Base-by-base conservation (phyloP, 1,140 invertebrate species). In the Monochamus saltuarius region DNA sequence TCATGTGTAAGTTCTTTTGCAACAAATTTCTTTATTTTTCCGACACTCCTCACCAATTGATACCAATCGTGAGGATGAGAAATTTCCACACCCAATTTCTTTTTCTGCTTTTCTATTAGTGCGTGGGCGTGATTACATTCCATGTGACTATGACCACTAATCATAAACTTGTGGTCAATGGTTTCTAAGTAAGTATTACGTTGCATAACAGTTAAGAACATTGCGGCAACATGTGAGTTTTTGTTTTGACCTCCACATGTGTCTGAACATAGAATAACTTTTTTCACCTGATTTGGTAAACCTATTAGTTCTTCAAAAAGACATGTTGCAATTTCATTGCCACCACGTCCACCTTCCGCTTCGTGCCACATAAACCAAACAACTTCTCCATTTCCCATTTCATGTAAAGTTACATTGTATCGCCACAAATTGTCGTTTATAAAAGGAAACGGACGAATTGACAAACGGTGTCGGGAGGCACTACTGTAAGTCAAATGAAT, bases 121-220 rank as follows among this genome's bases (percentile, higher is more conserved):
- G 7, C 37, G 22, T 58, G 50, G 35, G 54, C 36, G 22, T 36
- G 29, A 56, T 55, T 52, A 38, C 59, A 61, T 17, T 56, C 40
- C 51, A 61, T 55, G 46, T 50, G 56, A 14, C 56, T 58, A 45
- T 43, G 58, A 13, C 51, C 51, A 56, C 39, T 53, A 17, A 60
- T 42, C 51, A 60, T 39, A 46, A 55, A 60, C 43, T 61, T 55
- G 19, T 61, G 51, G 16, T 55, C 43, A 45, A 61, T 61, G 35
- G 22, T 54, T 54, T 59, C 57, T 53, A 59, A 59, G 35, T 16
- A n/a, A n/a, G n/a, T n/a, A n/a, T n/a, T n/a, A n/a, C n/a, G n/a
- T n/a, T n/a, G n/a, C n/a, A n/a, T n/a, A 47, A 47, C 37, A 55
- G 51, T 46, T 42, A 54, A 14, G 22, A 60, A 59, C 56, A 59